Evolutionary conservation across 2,113 vertebrate species (phyloP), one percentile per base, ranked within the genome.

Genomic region (Syngnathus scovelli): DNA sequence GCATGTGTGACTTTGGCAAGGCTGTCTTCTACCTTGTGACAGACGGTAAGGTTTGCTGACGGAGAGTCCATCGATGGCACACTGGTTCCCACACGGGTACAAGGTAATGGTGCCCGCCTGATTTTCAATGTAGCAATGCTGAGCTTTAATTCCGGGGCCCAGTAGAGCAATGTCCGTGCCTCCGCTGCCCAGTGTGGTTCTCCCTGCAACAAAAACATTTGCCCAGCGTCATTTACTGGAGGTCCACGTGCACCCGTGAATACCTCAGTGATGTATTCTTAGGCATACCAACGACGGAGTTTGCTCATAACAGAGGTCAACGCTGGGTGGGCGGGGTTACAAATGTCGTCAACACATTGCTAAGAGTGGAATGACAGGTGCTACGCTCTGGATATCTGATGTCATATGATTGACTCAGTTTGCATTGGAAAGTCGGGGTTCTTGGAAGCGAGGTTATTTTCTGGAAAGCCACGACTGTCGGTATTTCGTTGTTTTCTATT

Each of bases 101-200:
- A 99, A 87, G 0, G 91, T 95, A 78, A 99, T 94, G 4, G 78
- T 87, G 38, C 94, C 95, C 1, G 49, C 81, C 1, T 76, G 64
- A 21, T 96, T 96, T 78, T 97, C 94, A 0, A 99, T 95, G 90
- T 93, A 96, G 89, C 95, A 98, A 83, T 99, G 96, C 39, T 93
- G 90, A 1, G 90, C 83, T 0, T 87, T 86, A 51, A 98, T 85
- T 37, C 94, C 94, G 0, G 90, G 85, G 9, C 96, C 95, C 79
- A 95, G 95, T 69, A 99, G 87, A 7, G 91, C 58, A 62, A 98
- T 93, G 75, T 98, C 96, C 67, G 89, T 93, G 2, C 82, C 85
- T 0, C 87, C 92, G 0, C 93, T 92, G 74, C 96, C 96, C 8
- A 98, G 89, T 5, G 91, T 92, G 0, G 95, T 98, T 76, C 87